A percentile compares a stretch with the other conserved stretches of the same genome.
These are phyloP conservation scores for Tinea semifulvella DNA, from an alignment of 2,888 invertebrate genomes.

Conservation along the genomic window DNA sequence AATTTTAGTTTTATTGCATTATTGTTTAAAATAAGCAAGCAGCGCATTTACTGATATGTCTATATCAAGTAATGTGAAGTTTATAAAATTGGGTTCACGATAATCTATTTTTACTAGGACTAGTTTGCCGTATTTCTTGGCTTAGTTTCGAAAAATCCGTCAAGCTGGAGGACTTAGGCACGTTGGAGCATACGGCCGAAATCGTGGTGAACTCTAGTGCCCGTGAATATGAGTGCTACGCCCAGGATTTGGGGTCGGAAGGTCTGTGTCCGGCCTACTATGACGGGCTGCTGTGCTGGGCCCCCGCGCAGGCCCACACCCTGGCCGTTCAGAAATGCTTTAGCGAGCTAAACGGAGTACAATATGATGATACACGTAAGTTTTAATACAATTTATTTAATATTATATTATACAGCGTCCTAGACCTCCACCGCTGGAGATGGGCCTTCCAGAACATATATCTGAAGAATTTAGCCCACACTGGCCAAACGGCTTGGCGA, in stretches of 20 bases:
- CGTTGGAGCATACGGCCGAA: conserved; percentile 33
- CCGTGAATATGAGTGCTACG: conserved; percentile 38
- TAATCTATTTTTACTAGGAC: too few species aligned
- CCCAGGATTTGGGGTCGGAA: conserved; percentile 30
- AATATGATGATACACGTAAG: conserved; percentile 86
- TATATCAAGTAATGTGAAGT: too few species aligned
- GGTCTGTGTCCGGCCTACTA: conserved; percentile 72
- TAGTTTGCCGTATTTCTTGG: not conserved
- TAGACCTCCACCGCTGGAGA: too few species aligned
- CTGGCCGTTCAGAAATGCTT: conserved; percentile 80
- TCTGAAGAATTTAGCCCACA: too few species aligned
- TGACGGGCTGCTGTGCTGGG: conserved; percentile 87
- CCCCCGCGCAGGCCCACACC: conserved; percentile 75
- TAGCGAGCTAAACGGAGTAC: conserved; percentile 78
- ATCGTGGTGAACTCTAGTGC: conserved; percentile 36
- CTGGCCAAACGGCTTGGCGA: too few species aligned
- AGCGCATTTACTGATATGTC: too few species aligned
- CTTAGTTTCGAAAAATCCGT: conserved; percentile 19
- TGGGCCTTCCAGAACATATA: too few species aligned
- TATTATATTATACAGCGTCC: too few species aligned
- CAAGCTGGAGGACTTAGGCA: conserved; percentile 62
- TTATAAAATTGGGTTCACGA: too few species aligned
- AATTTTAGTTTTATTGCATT: too few species aligned
- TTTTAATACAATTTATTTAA: too few species aligned
- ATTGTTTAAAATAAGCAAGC: too few species aligned